A percentile compares a stretch with the other conserved stretches of the same genome.
These are phyloP conservation scores for Lasius platythorax DNA, from an alignment of 2,888 invertebrate species.

Conservation along the genomic window DNA sequence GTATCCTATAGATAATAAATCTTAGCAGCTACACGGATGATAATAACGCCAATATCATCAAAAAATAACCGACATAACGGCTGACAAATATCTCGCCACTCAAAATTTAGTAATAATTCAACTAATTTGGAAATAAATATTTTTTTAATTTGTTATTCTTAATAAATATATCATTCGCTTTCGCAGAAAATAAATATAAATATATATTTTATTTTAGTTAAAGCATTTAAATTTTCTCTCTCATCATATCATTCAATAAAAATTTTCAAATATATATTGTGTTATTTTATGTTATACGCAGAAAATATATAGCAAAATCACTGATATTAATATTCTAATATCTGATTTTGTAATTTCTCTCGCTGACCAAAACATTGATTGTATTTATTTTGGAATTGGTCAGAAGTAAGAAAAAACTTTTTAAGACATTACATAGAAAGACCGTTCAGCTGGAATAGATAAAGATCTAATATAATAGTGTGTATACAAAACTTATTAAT, in stretches of 20 bases:
- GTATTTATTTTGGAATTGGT: background rate
- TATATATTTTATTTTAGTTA: background rate
- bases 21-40: background rate
- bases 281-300: background rate
- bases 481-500: background rate
- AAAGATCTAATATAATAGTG: background rate
- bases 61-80: background rate
- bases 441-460: background rate
- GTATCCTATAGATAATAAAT: background rate
- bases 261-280: background rate
- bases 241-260: background rate
- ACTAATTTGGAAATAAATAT: background rate
- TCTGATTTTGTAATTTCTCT: background rate
- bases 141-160: background rate
- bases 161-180: background rate
- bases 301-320: background rate
- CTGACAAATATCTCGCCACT: background rate
- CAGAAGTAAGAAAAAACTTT: background rate
- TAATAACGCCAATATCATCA: background rate
- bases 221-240: background rate
- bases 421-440: background rate
- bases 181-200: background rate
- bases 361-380: background rate
- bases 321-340: constrained; percentile 14
- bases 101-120: background rate